phyloP scores from a whole-genome alignment of 2,113 vertebrate species.

The Lophochroa leadbeateri region DNA sequence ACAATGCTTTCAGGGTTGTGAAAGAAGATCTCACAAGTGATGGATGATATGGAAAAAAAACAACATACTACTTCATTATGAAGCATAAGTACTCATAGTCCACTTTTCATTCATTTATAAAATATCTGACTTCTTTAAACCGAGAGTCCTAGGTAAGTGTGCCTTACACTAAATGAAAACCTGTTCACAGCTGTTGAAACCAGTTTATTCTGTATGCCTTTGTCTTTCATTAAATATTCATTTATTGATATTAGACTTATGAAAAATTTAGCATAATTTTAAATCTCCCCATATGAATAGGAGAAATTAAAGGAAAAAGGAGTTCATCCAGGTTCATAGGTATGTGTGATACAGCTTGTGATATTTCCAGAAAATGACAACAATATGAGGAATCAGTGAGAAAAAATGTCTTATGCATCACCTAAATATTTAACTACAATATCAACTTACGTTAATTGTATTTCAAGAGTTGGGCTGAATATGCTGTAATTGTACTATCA shows the following conservation, averaged over 20 bases:
- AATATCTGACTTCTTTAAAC: neutral
- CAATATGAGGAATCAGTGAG: neutral
- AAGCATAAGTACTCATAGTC: neutral
- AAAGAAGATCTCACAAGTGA: slow-evolving; percentile 25
- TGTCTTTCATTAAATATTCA: slow-evolving; percentile 56
- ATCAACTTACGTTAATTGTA: slow-evolving; percentile 49
- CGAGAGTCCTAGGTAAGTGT: neutral
- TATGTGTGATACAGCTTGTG: neutral
- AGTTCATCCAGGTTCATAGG: neutral
- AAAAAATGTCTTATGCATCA: neutral
- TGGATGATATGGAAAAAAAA: neutral
- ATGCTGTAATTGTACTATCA: slow-evolving; percentile 49
- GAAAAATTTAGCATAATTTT: slow-evolving; percentile 53
- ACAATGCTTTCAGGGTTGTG: neutral
- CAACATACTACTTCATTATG: neutral
- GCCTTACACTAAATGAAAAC: neutral
- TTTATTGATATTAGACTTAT: slow-evolving; percentile 61
- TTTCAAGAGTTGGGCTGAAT: slow-evolving; percentile 31
- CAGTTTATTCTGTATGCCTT: slow-evolving; percentile 26
- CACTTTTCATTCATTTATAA: neutral
- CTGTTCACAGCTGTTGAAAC: slow-evolving; percentile 12
- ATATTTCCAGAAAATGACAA: slow-evolving; percentile 14
- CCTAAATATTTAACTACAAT: slow-evolving; percentile 45
- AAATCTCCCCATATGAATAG: slow-evolving; percentile 8
- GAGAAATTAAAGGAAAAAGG: slow-evolving; percentile 24